Percentiles rank a stretch among this genome's conserved stretches.
phyloP scores from a whole-genome alignment of 2,113 vertebrate species.

The Cyprinodon tularosa region DNA sequence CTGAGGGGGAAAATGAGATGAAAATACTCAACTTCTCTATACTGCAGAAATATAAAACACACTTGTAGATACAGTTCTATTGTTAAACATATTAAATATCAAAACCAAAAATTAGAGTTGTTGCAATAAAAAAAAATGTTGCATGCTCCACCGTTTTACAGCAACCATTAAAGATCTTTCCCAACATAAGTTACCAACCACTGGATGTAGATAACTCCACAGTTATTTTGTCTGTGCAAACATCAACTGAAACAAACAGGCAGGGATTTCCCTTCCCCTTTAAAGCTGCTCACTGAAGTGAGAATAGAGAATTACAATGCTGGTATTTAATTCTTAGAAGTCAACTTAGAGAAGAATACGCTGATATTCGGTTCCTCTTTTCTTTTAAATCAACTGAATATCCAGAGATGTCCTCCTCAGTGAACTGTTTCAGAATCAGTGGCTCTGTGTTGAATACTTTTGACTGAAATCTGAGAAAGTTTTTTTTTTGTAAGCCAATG shows the following conservation, averaged over 20 bases:
- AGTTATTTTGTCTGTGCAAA: neutral
- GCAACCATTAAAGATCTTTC: neutral
- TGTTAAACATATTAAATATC: neutral
- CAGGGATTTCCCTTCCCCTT: neutral
- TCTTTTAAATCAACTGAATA: no score
- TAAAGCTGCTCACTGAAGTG: neutral
- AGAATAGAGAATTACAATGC: neutral
- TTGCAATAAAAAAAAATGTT: no score
- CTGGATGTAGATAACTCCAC: neutral
- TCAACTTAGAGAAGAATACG: no score
- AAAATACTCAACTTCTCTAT: neutral
- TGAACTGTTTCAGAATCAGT: no score
- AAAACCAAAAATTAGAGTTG: neutral
- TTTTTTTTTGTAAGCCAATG: no score
- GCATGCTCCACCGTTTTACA: no score
- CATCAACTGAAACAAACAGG: neutral
- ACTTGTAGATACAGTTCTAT: neutral
- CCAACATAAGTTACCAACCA: neutral
- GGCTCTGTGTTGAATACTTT: no score
- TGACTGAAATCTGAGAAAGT: no score
- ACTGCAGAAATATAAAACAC: neutral
- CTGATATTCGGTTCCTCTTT: no score
- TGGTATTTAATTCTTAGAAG: no score
- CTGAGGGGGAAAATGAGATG: conserved; percentile 56
- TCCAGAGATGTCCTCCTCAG: no score